Evolutionary conservation across 92 coral and sea anemone species (phyloP).

Genomic region (Parazoanthus darwini): DNA sequence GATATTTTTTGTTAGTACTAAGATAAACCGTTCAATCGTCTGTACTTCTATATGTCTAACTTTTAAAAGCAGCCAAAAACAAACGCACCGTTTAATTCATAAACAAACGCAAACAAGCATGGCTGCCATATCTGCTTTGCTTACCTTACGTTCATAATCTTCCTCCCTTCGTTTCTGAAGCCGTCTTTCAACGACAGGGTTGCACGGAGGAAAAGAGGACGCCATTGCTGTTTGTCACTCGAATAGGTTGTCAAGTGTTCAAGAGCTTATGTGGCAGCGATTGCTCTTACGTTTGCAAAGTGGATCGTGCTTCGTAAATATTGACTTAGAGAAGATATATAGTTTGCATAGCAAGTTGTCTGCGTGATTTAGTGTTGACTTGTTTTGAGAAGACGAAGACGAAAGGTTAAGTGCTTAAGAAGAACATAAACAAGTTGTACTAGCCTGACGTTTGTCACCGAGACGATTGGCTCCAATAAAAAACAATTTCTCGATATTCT

Average conservation of each 20-base stretch:
- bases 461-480: not conserved
- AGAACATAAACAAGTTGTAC: not conserved
- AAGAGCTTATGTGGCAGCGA: no score
- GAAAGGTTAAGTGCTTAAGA: slow-evolving; percentile 2
- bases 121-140: slow-evolving; percentile 24
- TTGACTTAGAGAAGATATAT: not conserved
- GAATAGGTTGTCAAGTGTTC: not conserved
- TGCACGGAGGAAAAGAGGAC: slow-evolving; percentile 38
- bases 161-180: slow-evolving; percentile 61
- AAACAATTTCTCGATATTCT: no score
- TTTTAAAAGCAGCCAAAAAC: not conserved
- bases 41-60: not conserved
- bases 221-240: not conserved
- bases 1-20: no score
- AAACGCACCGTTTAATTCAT: not conserved
- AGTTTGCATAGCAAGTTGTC: not conserved
- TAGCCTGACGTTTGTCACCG: not conserved
- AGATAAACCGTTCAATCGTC: not conserved
- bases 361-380: slow-evolving; percentile 10
- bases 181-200: slow-evolving; percentile 62
- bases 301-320: not conserved
- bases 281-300: slow-evolving; percentile 4
- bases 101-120: slow-evolving; percentile 1
- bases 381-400: not conserved
- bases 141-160: slow-evolving; percentile 67